Evolutionary conservation across 2,888 invertebrate genomes (phyloP).

Genomic region (Panopea generosa): DNA sequence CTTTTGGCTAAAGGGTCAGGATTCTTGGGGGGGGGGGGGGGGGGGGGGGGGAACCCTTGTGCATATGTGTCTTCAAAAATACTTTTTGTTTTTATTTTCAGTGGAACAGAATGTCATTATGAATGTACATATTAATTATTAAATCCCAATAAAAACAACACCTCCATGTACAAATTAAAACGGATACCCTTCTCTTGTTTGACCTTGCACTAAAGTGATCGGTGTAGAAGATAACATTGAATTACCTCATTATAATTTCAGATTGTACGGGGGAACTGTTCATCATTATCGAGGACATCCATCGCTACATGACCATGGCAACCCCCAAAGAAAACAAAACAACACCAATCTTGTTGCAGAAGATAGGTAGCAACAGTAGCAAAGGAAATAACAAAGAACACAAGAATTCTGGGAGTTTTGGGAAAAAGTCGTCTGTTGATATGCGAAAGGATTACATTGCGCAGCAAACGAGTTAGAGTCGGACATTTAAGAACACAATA

Average conservation of each 20-base stretch:
- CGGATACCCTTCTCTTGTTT: too few species aligned
- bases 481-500: constrained; percentile 27
- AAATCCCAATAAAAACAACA: too few species aligned
- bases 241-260: too few species aligned
- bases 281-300: constrained; percentile 90
- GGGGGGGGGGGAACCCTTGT: too few species aligned
- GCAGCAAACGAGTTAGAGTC: constrained; percentile 92
- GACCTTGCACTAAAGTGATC: too few species aligned
- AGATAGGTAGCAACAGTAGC: constrained; percentile 4
- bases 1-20: too few species aligned
- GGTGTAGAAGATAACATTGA: too few species aligned
- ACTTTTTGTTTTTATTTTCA: too few species aligned
- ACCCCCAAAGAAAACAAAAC: constrained; percentile 11
- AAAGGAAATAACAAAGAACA: constrained; percentile 29
- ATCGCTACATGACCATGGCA: constrained; percentile 85
- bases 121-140: constrained; percentile 73
- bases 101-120: too few species aligned
- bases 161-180: too few species aligned
- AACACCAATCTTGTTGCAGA: constrained; percentile 7
- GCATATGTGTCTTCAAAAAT: too few species aligned
- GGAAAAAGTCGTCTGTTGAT: constrained; percentile 72
- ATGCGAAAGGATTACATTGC: constrained; percentile 95
- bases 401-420: constrained; percentile 34
- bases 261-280: constrained; percentile 98
- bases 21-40: too few species aligned